Percentiles rank a stretch among this genome's conserved stretches.
Evolutionary conservation across 2,888 invertebrate species (phyloP).

Genomic region (Acleris cristana): DNA sequence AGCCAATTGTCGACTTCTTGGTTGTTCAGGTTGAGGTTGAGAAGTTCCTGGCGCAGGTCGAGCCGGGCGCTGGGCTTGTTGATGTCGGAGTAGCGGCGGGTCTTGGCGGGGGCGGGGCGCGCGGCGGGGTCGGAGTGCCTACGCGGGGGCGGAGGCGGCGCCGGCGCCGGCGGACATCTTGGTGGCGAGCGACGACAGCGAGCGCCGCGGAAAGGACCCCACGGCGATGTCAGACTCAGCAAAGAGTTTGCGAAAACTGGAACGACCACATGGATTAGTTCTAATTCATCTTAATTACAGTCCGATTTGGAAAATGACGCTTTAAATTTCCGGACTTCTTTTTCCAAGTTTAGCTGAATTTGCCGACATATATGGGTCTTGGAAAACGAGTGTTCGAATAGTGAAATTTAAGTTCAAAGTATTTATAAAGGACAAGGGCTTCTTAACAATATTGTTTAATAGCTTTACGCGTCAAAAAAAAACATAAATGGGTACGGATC

Average conservation of each 20-base stretch:
- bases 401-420: too few relatives aligned
- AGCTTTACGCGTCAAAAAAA: too few relatives aligned
- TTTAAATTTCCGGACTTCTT: too few relatives aligned
- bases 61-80: slow-evolving; percentile 54
- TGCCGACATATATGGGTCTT: too few relatives aligned
- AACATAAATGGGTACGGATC: not conserved
- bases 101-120: slow-evolving; percentile 40
- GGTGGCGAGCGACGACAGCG: slow-evolving; percentile 89
- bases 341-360: too few relatives aligned
- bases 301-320: too few relatives aligned
- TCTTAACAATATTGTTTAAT: too few relatives aligned
- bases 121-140: slow-evolving; percentile 64
- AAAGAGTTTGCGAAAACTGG: slow-evolving; percentile 95
- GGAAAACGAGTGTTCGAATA: too few relatives aligned
- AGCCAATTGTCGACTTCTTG: slow-evolving; percentile 70
- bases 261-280: slow-evolving; percentile 26
- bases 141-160: slow-evolving; percentile 71
- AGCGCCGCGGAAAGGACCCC: slow-evolving; percentile 91
- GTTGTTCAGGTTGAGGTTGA: slow-evolving; percentile 61
- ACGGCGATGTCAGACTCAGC: slow-evolving; percentile 89
- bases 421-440: too few relatives aligned
- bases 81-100: slow-evolving; percentile 56
- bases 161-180: slow-evolving; percentile 87
- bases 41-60: slow-evolving; percentile 70
- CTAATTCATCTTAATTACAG: too few relatives aligned